These are phyloP conservation scores for Cheracebus regulus DNA, from an alignment of 2,797 vertebrate species.

Conservation along the genomic window DNA sequence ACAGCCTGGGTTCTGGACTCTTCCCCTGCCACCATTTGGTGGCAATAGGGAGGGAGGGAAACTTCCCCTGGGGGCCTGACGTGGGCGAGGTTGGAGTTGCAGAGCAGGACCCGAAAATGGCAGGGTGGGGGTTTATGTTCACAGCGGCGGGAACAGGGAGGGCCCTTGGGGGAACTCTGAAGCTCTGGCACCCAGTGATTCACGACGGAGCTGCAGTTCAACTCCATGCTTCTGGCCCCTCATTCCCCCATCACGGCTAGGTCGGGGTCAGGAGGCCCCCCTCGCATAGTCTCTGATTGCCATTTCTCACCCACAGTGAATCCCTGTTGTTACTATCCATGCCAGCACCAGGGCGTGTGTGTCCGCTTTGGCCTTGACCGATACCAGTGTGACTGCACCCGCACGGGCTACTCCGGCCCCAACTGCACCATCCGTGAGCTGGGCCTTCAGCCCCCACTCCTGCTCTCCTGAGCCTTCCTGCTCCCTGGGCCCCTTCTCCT, in stretches of 20 bases:
- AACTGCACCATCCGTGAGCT: constrained; percentile 95
- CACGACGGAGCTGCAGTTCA: not conserved
- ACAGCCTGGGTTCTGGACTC: not conserved
- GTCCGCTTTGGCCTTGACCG: constrained; percentile 85
- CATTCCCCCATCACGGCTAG: not conserved
- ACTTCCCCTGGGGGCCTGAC: not conserved
- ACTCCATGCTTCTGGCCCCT: not conserved
- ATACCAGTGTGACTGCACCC: constrained; percentile 95
- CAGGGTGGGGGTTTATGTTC: not conserved
- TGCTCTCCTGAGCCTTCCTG: not conserved
- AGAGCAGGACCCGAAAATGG: not conserved
- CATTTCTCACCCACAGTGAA: constrained; percentile 86
- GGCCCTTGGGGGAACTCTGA: not conserved
- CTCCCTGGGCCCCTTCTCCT: not conserved
- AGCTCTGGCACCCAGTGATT: not conserved
- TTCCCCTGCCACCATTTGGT: not conserved
- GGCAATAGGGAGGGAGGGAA: not conserved
- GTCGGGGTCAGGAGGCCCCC: not conserved
- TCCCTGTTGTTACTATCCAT: constrained; percentile 95
- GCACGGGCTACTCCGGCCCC: constrained; percentile 91
- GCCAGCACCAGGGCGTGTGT: constrained; percentile 93
- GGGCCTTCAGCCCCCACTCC: not conserved
- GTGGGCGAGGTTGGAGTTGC: not conserved
- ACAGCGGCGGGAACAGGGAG: not conserved
- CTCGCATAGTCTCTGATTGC: not conserved